Conservation (phyloP, 2,888 invertebrate species). For the Xestia ashworthii region DNA sequence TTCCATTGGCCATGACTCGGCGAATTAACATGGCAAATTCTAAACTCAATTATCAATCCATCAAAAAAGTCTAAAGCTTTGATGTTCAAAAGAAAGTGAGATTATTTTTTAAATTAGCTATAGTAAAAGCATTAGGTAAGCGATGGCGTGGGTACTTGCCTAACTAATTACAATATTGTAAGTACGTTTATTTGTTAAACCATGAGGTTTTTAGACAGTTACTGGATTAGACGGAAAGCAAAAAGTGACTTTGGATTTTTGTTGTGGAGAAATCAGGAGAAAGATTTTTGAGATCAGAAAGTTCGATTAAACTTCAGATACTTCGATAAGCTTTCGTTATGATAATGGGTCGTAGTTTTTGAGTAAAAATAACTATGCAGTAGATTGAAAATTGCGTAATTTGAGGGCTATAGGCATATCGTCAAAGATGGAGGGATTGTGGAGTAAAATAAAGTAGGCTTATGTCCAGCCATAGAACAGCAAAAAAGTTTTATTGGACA, state of each 20-base stretch:
- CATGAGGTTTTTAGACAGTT: background rate
- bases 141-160: conserved; percentile 7
- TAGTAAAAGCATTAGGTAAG: conserved; percentile 35
- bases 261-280: conserved; percentile 6
- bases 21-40: conserved; percentile 30
- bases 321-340: background rate
- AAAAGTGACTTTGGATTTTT: conserved; percentile 8
- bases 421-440: too few relatives aligned
- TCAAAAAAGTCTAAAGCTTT: conserved; percentile 34
- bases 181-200: conserved; percentile 29
- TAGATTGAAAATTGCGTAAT: too few relatives aligned
- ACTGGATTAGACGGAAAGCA: background rate
- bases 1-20: conserved; percentile 27
- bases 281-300: background rate
- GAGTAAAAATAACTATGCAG: too few relatives aligned
- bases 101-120: conserved; percentile 36
- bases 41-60: conserved; percentile 41
- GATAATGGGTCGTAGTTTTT: background rate
- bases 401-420: too few relatives aligned
- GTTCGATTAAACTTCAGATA: background rate
- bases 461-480: too few relatives aligned
- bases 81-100: conserved; percentile 42
- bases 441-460: too few relatives aligned
- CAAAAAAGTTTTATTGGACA: too few relatives aligned
- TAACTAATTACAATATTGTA: conserved; percentile 35